A percentile compares a stretch with the other conserved stretches of the same genome.
phyloP scores from a whole-genome alignment of 2,113 vertebrate genomes.

The Pterophyllum scalare region DNA sequence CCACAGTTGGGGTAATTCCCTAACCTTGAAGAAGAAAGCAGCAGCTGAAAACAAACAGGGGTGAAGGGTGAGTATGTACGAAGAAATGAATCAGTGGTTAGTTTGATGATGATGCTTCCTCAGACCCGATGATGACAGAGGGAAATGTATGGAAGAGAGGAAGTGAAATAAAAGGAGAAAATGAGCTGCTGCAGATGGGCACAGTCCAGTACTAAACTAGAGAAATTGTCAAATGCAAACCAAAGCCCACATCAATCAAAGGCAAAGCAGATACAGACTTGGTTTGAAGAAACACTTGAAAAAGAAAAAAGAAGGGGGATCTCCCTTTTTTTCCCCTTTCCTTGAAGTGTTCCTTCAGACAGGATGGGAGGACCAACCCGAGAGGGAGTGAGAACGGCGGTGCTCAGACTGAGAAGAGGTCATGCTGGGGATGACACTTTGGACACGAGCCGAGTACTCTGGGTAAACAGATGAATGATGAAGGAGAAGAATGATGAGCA shows the following conservation, averaged over 20 bases:
- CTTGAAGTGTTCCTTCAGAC: conserved; percentile 40
- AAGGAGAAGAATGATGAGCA: conserved; percentile 70
- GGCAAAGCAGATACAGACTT: conserved; percentile 38
- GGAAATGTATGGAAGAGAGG: not conserved
- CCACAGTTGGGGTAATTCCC: conserved; percentile 42
- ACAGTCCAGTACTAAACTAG: not conserved
- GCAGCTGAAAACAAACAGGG: conserved; percentile 38
- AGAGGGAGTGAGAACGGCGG: conserved; percentile 85
- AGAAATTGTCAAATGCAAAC: conserved; percentile 33
- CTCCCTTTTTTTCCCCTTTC: not conserved
- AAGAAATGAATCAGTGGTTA: conserved; percentile 29
- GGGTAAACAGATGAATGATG: conserved; percentile 74
- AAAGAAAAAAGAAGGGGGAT: not conserved
- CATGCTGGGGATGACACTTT: conserved; percentile 81
- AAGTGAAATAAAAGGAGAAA: not conserved
- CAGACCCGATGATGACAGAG: conserved; percentile 11
- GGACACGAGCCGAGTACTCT: conserved; percentile 94
- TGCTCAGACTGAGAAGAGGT: conserved; percentile 83
- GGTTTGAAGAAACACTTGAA: conserved; percentile 44
- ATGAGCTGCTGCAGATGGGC: not conserved
- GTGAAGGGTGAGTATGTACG: not conserved
- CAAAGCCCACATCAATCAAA: conserved; percentile 45
- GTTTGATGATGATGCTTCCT: not conserved
- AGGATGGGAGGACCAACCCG: conserved; percentile 86
- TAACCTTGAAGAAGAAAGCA: conserved; percentile 44